Conservation (phyloP, 2,888 invertebrate species). For the Melanophora roralis region DNA sequence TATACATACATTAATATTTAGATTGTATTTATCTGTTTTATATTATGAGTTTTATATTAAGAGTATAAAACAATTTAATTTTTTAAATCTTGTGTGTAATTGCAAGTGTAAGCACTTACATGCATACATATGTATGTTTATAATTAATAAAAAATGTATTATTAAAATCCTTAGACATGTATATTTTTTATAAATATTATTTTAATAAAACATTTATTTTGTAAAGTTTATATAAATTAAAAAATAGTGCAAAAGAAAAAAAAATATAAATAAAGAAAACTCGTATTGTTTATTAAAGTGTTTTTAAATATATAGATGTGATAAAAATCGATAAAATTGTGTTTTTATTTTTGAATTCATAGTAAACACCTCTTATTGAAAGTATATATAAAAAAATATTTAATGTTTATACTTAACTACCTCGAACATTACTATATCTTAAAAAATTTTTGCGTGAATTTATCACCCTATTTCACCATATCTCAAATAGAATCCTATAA, state of each 20-base stretch:
- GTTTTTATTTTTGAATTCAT: conserved; percentile 6
- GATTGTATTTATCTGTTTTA: conserved; percentile 33
- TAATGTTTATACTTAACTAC: no score
- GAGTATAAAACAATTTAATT: no score
- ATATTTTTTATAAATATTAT: conserved; percentile 47
- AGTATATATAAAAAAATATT: no score
- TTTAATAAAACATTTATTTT: conserved; percentile 57
- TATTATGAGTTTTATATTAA: no score
- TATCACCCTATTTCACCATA: no score
- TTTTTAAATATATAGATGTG: conserved; percentile 56
- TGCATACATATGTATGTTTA: conserved; percentile 6
- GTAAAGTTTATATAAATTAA: conserved; percentile 55
- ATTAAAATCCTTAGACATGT: conserved; percentile 19
- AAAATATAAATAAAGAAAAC: conserved; percentile 30
- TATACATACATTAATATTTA: conserved; percentile 37
- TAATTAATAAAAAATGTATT: conserved; percentile 1
- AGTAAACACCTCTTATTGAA: no score
- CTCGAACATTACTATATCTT: no score
- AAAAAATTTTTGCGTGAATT: no score
- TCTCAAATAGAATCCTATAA: no score
- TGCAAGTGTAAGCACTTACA: no score
- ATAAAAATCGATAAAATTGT: neutral
- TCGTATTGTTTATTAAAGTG: conserved; percentile 59
- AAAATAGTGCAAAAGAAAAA: conserved; percentile 34
- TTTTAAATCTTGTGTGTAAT: no score